phyloP scores from a whole-genome alignment of 2,888 invertebrate genomes.

The Aphodius granarius region DNA sequence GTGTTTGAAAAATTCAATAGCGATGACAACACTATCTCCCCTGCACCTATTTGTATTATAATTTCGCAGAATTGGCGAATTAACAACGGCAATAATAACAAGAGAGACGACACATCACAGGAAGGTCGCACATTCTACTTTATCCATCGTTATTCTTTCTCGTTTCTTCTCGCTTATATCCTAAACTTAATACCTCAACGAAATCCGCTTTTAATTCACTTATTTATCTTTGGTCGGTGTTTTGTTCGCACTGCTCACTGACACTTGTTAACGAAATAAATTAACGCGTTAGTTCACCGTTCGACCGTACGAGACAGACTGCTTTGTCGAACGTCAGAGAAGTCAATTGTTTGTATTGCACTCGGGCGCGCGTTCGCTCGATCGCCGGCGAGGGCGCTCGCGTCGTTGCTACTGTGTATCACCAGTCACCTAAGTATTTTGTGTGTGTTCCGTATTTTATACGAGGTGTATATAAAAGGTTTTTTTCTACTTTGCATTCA shows the following conservation, averaged over 20 bases:
- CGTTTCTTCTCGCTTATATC: not conserved
- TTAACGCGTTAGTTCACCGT: not conserved
- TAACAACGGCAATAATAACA: not conserved
- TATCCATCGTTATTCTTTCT: not conserved
- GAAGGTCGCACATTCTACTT: not conserved
- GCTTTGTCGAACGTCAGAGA: not conserved
- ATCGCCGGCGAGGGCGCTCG: not conserved
- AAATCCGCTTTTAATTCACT: not conserved
- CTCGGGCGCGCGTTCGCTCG: not conserved
- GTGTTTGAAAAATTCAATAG: not conserved
- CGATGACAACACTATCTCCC: not conserved
- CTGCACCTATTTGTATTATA: not conserved
- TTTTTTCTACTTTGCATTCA: no score
- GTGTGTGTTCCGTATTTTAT: no score
- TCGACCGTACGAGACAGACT: not conserved
- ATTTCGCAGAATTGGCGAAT: not conserved
- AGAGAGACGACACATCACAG: no score
- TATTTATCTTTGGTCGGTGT: not conserved
- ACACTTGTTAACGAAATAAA: not conserved
- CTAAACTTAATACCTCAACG: not conserved
- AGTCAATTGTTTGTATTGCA: not conserved
- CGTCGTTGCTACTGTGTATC: not conserved
- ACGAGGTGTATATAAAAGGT: not conserved
- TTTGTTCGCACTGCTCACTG: not conserved
- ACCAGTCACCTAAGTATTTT: not conserved